A percentile compares a stretch with the other conserved stretches of the same genome.
Evolutionary conservation across 2,113 vertebrate genomes (phyloP).

Genomic region (Larimichthys crocea): DNA sequence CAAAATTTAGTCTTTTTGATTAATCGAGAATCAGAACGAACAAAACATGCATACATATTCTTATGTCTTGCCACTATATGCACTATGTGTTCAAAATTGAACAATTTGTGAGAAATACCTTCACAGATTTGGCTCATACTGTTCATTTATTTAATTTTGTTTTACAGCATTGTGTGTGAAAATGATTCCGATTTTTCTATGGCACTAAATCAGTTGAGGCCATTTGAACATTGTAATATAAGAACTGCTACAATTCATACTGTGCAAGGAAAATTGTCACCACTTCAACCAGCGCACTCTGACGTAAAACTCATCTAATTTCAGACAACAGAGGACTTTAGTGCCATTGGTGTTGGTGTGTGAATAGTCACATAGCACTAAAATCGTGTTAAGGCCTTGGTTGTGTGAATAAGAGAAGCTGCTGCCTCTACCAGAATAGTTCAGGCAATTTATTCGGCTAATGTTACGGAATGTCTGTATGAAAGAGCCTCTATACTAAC

Average conservation of each 20-base stretch:
- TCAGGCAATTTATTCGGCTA: conserved; percentile 42
- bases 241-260: neutral
- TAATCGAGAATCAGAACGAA: neutral
- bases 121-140: neutral
- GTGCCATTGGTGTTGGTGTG: conserved; percentile 7
- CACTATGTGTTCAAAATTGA: neutral
- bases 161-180: neutral
- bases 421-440: conserved; percentile 49
- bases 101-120: neutral
- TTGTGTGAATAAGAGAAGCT: conserved; percentile 18
- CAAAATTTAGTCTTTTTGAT: neutral
- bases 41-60: neutral
- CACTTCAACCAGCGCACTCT: neutral
- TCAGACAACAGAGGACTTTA: conserved; percentile 37
- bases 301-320: conserved; percentile 13
- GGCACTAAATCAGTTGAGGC: conserved; percentile 15
- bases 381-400: conserved; percentile 46
- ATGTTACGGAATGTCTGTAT: conserved; percentile 41
- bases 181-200: neutral
- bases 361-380: conserved; percentile 33
- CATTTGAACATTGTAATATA: neutral
- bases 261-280: neutral
- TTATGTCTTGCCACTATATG: neutral
- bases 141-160: neutral
- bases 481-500: conserved; percentile 17